These are phyloP conservation scores for Drosophila lacicola DNA, from an alignment of 2,888 invertebrate genomes.

Conservation along the genomic window DNA sequence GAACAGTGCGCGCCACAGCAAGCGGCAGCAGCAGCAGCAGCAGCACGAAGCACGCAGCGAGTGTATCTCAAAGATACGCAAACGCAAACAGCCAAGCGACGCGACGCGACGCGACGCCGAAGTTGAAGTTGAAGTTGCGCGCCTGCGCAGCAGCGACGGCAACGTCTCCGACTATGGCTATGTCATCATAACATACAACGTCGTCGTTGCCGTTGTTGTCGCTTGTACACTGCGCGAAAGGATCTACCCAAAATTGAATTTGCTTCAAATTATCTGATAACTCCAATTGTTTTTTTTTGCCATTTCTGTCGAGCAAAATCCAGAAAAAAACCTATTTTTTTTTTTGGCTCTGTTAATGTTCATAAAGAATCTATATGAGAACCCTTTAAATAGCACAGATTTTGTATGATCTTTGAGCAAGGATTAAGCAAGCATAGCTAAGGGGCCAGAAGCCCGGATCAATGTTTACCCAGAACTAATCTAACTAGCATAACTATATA, in stretches of 20 bases:
- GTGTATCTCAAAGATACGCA: conserved; percentile 62
- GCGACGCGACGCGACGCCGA: conserved; percentile 11
- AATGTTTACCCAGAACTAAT: no score
- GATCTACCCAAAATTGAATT: not conserved
- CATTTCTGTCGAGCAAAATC: no score
- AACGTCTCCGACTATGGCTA: conserved; percentile 52
- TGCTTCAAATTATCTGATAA: no score
- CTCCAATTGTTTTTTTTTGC: no score
- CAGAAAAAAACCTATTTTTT: no score
- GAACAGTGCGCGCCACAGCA: conserved; percentile 48
- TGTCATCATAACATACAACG: conserved; percentile 70
- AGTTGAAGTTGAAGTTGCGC: conserved; percentile 51
- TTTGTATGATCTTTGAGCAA: no score
- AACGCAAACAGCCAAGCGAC: conserved; percentile 37
- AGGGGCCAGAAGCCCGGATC: no score
- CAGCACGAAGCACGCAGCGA: conserved; percentile 25
- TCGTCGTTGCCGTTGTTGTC: conserved; percentile 31
- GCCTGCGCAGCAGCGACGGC: conserved; percentile 47
- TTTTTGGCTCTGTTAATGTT: no score
- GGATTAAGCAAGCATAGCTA: no score
- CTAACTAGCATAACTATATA: no score
- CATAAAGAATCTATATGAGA: no score
- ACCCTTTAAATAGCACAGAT: no score
- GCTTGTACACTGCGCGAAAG: conserved; percentile 41
- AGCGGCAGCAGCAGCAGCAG: conserved; percentile 46